These are phyloP conservation scores for Dysidea cf. avara DNA, from an alignment of 37 sponge, comb jelly and placozoan genomes.

Conservation along the genomic window DNA sequence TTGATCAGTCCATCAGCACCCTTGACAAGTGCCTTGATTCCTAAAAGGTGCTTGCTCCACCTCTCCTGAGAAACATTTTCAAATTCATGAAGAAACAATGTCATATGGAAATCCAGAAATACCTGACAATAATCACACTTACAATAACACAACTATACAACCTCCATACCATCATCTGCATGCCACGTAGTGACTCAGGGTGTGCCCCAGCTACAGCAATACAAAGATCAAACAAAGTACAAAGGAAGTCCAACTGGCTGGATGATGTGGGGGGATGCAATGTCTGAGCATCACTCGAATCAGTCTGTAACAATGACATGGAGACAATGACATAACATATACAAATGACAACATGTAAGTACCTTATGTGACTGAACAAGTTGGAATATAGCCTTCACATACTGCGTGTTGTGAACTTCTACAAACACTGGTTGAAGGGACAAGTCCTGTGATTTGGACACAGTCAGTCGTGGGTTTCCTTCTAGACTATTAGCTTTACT, in stretches of 20 bases:
- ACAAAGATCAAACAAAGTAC: conserved; percentile 26
- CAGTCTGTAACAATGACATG: too few species aligned
- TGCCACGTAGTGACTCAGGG: conserved; percentile 58
- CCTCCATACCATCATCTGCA: conserved; percentile 54
- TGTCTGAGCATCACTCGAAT: conserved; percentile 22
- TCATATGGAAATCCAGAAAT: conserved; percentile 46
- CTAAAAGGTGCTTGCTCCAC: neutral
- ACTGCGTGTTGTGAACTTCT: too few species aligned
- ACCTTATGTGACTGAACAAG: too few species aligned
- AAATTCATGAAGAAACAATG: conserved; percentile 29
- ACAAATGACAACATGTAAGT: too few species aligned
- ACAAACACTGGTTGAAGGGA: neutral
- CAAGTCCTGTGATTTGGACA: neutral
- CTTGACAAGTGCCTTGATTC: conserved; percentile 12
- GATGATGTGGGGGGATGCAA: conserved; percentile 16
- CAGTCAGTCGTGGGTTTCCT: neutral
- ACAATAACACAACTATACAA: neutral
- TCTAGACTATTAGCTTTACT: neutral
- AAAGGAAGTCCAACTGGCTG: conserved; percentile 24
- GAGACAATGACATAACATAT: too few species aligned
- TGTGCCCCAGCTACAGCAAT: conserved; percentile 46
- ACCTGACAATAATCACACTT: conserved; percentile 8
- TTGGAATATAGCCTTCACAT: too few species aligned
- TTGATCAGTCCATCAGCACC: neutral
- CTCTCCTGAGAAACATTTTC: neutral